These are phyloP conservation scores for Eonycteris spelaea DNA, from an alignment of 2,113 vertebrate species.

Conservation along the genomic window DNA sequence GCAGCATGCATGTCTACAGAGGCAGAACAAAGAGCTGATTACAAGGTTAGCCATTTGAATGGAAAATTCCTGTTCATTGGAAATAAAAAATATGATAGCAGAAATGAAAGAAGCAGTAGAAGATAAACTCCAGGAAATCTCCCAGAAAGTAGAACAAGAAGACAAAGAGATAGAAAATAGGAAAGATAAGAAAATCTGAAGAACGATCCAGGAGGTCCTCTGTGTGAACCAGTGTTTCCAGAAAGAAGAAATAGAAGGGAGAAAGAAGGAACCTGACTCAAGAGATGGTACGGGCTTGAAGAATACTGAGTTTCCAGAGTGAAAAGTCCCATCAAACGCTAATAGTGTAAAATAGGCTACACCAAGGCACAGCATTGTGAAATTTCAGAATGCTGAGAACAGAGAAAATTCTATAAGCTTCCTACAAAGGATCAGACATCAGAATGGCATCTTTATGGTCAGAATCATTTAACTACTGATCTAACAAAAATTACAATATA, in stretches of 20 bases:
- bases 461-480: background rate
- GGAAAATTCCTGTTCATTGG: too few species aligned
- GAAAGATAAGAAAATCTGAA: background rate
- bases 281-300: background rate
- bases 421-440: background rate
- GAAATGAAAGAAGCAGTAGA: constrained; percentile 27
- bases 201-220: background rate
- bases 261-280: background rate
- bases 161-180: background rate
- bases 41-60: too few species aligned
- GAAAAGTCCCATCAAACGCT: background rate
- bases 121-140: constrained; percentile 19
- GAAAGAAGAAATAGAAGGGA: background rate
- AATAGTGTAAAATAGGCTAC: background rate
- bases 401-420: background rate
- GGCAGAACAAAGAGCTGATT: too few species aligned
- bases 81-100: constrained; percentile 45
- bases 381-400: background rate
- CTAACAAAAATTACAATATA: background rate
- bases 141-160: constrained; percentile 12
- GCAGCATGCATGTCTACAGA: too few species aligned
- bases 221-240: background rate
- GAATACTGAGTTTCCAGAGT: background rate
- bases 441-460: background rate
- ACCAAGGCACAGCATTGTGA: background rate